Conservation (phyloP, 1,140 invertebrate species). For the Schlechtendalia chinensis region DNA sequence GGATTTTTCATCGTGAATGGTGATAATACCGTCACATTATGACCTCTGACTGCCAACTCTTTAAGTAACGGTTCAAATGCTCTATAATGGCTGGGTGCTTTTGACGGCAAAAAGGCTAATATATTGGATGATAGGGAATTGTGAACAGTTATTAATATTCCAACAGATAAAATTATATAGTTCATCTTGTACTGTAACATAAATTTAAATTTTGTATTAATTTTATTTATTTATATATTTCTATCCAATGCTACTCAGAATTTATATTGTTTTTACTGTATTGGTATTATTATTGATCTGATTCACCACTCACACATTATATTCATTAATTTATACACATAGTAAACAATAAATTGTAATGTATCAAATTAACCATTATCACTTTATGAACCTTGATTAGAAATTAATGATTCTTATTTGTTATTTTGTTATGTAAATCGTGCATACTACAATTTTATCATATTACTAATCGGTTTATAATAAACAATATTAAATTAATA, state of each 20-base stretch:
- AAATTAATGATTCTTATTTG: too few species aligned
- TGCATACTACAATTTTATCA: too few species aligned
- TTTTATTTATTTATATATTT: not conserved
- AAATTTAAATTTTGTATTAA: not conserved
- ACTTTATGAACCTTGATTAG: not conserved
- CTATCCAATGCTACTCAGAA: too few species aligned
- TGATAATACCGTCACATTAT: conserved; percentile 53
- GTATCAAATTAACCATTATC: not conserved
- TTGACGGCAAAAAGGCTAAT: conserved; percentile 51
- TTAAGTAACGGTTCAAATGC: conserved; percentile 48
- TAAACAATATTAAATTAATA: too few species aligned
- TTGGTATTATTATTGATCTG: too few species aligned
- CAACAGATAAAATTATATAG: not conserved
- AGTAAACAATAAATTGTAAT: not conserved
- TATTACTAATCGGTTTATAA: too few species aligned
- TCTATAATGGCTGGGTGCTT: conserved; percentile 52
- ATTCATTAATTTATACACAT: not conserved
- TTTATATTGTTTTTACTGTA: too few species aligned
- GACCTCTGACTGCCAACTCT: conserved; percentile 53
- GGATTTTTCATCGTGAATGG: conserved; percentile 51
- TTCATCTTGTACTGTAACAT: not conserved
- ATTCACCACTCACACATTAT: too few species aligned
- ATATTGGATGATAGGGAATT: conserved; percentile 41
- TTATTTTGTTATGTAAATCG: too few species aligned
- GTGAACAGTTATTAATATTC: not conserved